Evolutionary conservation across 1,140 invertebrate genomes (phyloP), one percentile per base, ranked within the genome.

Genomic region (Drosophila orosa): DNA sequence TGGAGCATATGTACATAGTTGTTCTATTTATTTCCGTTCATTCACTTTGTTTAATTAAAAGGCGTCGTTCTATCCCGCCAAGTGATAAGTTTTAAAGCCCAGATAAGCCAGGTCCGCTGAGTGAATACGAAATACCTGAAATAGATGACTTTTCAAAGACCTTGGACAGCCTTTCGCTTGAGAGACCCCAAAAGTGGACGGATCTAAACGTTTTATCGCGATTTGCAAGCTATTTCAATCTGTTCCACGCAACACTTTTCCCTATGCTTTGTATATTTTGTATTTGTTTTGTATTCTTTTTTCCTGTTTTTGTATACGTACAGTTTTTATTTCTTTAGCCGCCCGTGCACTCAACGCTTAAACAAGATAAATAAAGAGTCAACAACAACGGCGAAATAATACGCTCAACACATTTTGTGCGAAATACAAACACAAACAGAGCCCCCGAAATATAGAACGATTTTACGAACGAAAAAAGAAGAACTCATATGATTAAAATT

Each of bases 131-230:
- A 73, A 55, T 63, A 62, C 39, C 40, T 47, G 29, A 17, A 50
- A 60, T 68, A 48, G 58, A 65, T 84, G 81, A 85, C 81, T 78
- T 85, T 85, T 86, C 37, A 81, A 81, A 85, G 81, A 81, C 81
- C 81, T 85, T 85, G 81, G 81, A 80, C 81, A 48, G 71, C 17
- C 61, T 63, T 83, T 71, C 24, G 78, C 65, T 62, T n/a, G 6
- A 42, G n/a, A 67, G 44, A 50, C 35, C 65, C 65, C 59, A 31
- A 52, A 52, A 66, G 45, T 66, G 27, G 47, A 48, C 47, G 47
- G 47, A 42, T 66, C 45, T 67, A 71, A 44, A 50, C 54, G 42
- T 17, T 39, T 37, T 45, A 67, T 27, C 44, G 24, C 58, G 35
- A 40, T 47, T 33, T 47, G 17, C 40, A 35, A 62, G 42, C 25